A percentile compares a stretch with the other conserved stretches of the same genome.
These are phyloP conservation scores for Pseudochaenichthys georgianus DNA, from an alignment of 2,797 vertebrate species.

Conservation along the genomic window DNA sequence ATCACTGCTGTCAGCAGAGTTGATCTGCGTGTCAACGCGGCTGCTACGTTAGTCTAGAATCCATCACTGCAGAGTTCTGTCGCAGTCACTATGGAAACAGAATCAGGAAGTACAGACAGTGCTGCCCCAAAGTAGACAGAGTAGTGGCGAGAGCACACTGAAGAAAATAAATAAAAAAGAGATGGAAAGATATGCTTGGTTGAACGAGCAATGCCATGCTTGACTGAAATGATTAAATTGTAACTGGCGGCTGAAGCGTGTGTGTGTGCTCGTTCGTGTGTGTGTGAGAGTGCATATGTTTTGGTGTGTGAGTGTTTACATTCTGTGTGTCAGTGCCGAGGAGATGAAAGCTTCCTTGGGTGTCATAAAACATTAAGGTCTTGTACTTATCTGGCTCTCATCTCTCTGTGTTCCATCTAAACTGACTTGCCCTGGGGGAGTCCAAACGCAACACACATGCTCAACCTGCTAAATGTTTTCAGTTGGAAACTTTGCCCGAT, in stretches of 20 bases:
- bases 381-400: conserved; percentile 63
- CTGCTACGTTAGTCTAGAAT: conserved; percentile 76
- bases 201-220: conserved; percentile 72
- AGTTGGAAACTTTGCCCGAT: conserved; percentile 21
- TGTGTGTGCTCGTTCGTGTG: conserved; percentile 6
- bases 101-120: conserved; percentile 78
- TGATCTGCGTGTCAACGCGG: conserved; percentile 78
- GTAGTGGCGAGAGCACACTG: conserved; percentile 59
- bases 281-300: conserved; percentile 15
- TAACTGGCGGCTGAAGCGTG: conserved; percentile 57
- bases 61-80: conserved; percentile 78
- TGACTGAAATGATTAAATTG: conserved; percentile 77
- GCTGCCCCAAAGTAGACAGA: conserved; percentile 63
- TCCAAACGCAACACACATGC: conserved; percentile 52
- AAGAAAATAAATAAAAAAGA: conserved; percentile 71
- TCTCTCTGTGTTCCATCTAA: conserved; percentile 55
- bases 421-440: conserved; percentile 28
- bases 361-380: conserved; percentile 73
- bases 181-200: conserved; percentile 73
- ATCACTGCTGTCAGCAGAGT: conserved; percentile 75
- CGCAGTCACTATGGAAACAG: conserved; percentile 83
- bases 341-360: conserved; percentile 69
- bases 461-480: conserved; percentile 46
- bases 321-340: conserved; percentile 55
- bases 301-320: conserved; percentile 50